Evolutionary conservation across 2,113 vertebrate genomes (phyloP), one percentile per base, ranked within the genome.

Genomic region (Phylloscopus whistleri): DNA sequence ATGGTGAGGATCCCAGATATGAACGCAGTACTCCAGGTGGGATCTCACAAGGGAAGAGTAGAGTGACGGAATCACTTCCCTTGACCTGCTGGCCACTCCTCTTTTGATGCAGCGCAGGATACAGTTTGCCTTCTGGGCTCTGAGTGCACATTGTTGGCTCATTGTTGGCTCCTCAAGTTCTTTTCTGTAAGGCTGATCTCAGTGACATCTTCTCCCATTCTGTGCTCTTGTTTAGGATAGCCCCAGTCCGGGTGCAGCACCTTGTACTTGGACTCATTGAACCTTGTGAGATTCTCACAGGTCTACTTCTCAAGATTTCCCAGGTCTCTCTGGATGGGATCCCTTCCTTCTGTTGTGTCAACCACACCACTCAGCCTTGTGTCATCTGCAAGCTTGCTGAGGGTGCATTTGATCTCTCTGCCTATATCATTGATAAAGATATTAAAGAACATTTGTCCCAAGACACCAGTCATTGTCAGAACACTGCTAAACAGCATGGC

Each of bases 321-420:
- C 10, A 23, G 17, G 26, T 33, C 3, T 27, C 12, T 49, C 31
- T 56, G 56, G 31, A 33, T 52, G 19, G 15, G 15, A 77, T 33
- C 8, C 7, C 3, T 56, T 56, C 55, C 15, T 55, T 48, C 31
- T 43, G 3, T 33, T 62, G 26, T 62, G 30, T 62, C 21, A 63
- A 19, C 15, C 27, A 30, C 35, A 33, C 2, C 13, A 33, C 26
- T 37, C 22, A 43, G 22, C 7, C 39, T 63, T 0, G 0, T 43
- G 35, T 24, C 26, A 33, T 43, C 41, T 63, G 35, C 35, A 63
- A 33, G 77, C 31, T 49, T 70, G 35, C 4, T 49, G 48, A 69
- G 35, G 9, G 7, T 56, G 12, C 7, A 7, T 31, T 56, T 22
- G 31, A 28, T 37, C 22, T 69, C 1, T 0, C 20, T n/a, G 28